A percentile compares a stretch with the other conserved stretches of the same genome.
These are phyloP conservation scores for Phenganax marumi DNA, from an alignment of 92 coral and sea anemone genomes.

Conservation along the genomic window DNA sequence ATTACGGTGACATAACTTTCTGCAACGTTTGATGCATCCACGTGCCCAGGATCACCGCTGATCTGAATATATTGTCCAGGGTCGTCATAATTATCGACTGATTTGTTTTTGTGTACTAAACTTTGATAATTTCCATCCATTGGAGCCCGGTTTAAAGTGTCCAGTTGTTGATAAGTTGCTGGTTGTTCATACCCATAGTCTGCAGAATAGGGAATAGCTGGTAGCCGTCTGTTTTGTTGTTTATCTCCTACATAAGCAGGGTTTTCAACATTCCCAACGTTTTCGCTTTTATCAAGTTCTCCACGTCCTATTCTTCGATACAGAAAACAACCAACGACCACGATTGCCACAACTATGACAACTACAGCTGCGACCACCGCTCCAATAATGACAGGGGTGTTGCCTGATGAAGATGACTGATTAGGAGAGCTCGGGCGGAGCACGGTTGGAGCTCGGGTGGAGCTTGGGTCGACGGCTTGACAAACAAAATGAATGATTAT, in stretches of 20 bases:
- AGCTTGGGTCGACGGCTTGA: background rate
- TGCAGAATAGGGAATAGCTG: background rate
- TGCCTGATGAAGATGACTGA: background rate
- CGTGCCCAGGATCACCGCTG: background rate
- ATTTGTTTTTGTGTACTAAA: background rate
- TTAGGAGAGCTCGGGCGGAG: background rate
- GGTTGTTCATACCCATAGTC: slow-evolving; percentile 8
- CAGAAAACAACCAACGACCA: slow-evolving; percentile 8
- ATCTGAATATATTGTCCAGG: background rate
- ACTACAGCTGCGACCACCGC: slow-evolving; percentile 11
- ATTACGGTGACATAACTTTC: background rate
- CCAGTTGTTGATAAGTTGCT: slow-evolving; percentile 16
- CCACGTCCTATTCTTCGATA: background rate
- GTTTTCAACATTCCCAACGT: slow-evolving; percentile 5
- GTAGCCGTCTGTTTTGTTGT: background rate
- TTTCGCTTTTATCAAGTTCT: background rate
- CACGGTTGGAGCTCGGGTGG: no score
- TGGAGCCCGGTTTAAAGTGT: slow-evolving; percentile 5
- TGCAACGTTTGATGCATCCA: background rate
- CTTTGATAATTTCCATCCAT: slow-evolving; percentile 17
- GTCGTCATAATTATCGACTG: background rate
- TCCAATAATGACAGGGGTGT: slow-evolving; percentile 2
- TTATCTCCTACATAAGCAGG: slow-evolving; percentile 10
- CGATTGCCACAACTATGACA: background rate
- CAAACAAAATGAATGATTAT: background rate